phyloP scores from a whole-genome alignment of 2,888 invertebrate species.

The Diarsia rubi region DNA sequence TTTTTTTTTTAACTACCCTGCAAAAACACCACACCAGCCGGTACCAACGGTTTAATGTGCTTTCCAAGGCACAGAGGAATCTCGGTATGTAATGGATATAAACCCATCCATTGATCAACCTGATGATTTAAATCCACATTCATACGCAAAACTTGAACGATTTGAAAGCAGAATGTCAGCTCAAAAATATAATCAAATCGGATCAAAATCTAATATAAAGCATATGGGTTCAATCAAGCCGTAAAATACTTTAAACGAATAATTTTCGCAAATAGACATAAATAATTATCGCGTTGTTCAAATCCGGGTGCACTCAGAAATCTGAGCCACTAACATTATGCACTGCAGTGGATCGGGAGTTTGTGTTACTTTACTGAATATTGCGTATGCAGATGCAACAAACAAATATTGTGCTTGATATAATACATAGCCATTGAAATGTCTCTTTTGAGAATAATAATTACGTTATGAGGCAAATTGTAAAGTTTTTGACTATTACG shows the following conservation, averaged over 20 bases:
- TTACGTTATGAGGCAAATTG: neutral
- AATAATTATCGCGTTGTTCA: neutral
- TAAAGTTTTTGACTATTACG: neutral
- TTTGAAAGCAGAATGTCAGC: too few relatives aligned
- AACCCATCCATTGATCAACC: neutral
- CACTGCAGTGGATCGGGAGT: neutral
- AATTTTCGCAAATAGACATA: neutral
- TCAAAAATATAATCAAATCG: too few relatives aligned
- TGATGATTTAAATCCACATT: neutral
- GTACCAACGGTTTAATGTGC: neutral
- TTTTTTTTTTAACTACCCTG: too few relatives aligned
- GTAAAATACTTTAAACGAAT: neutral
- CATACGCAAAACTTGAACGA: too few relatives aligned
- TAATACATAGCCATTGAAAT: neutral
- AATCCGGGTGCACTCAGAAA: neutral
- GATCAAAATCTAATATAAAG: too few relatives aligned
- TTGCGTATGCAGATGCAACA: neutral
- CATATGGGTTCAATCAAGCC: neutral
- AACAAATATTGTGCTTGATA: neutral
- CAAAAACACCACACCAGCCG: too few relatives aligned
- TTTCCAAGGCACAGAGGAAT: too few relatives aligned
- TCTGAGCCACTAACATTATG: too few relatives aligned
- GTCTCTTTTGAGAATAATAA: neutral
- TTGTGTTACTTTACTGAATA: neutral
- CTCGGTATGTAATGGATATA: neutral